phyloP scores from a whole-genome alignment of 2,113 vertebrate genomes.

The Casuarius casuarius region DNA sequence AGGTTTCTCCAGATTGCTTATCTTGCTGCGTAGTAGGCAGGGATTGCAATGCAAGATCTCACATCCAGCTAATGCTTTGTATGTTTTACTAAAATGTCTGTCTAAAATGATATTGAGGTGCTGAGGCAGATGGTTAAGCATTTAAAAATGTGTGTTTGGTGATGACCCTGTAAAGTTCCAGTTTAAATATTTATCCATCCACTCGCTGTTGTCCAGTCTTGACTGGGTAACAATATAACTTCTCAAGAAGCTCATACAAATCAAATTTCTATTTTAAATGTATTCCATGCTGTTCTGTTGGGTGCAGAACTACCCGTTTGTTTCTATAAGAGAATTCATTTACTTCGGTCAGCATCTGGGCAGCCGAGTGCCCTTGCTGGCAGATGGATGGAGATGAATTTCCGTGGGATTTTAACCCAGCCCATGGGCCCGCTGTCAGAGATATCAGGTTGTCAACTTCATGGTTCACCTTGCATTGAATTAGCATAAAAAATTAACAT shows the following conservation, averaged over 20 bases:
- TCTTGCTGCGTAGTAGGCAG: neutral
- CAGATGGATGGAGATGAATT: neutral
- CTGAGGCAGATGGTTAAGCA: neutral
- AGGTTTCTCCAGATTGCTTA: neutral
- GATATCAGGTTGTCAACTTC: neutral
- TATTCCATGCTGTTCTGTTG: neutral
- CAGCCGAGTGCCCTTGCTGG: neutral
- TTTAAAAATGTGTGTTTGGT: neutral
- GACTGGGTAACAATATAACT: neutral
- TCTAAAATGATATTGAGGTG: neutral
- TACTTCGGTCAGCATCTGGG: neutral
- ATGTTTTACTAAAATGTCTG: neutral
- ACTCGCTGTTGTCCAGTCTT: neutral
- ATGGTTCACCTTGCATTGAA: neutral
- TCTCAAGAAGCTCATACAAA: neutral
- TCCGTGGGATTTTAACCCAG: neutral
- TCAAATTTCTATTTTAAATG: conserved; percentile 19
- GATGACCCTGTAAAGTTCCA: neutral
- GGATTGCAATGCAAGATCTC: neutral
- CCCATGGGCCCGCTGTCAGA: neutral
- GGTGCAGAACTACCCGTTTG: neutral
- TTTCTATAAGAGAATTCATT: neutral
- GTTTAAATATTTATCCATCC: neutral
- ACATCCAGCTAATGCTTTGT: neutral
- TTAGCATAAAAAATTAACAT: neutral